Evolutionary conservation across 2,113 vertebrate species (phyloP).

Genomic region (Argyrosomus japonicus): DNA sequence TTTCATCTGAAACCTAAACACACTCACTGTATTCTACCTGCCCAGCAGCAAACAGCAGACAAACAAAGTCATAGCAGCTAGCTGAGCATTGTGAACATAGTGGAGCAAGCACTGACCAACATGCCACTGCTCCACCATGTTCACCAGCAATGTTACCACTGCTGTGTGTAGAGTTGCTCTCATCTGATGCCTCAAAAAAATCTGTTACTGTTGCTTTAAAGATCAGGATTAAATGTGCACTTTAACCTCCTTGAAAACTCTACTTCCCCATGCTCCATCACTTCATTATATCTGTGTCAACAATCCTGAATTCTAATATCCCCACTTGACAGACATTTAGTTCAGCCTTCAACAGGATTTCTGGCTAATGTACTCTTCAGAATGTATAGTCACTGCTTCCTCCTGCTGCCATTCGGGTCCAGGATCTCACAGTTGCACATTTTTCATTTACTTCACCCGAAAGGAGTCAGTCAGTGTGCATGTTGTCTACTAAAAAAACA

Average conservation of each 20-base stretch:
- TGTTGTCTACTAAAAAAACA: constrained; percentile 7
- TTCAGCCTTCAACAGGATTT: background rate
- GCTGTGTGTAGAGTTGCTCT: background rate
- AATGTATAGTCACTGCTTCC: background rate
- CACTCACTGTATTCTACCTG: no score
- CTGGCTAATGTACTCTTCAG: background rate
- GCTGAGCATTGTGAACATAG: no score
- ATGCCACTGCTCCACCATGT: no score
- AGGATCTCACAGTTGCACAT: background rate
- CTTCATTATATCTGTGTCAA: background rate
- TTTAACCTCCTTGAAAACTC: background rate
- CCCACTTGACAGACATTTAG: background rate
- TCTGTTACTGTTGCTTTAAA: background rate
- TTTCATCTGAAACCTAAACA: no score
- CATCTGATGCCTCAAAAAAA: background rate
- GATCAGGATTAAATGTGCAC: background rate
- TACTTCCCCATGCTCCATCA: background rate
- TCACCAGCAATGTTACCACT: no score
- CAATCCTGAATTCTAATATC: background rate
- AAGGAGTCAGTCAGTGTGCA: background rate
- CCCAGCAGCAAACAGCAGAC: no score
- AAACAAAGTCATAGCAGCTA: no score
- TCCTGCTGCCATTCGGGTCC: background rate
- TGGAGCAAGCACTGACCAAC: background rate
- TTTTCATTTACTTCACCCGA: constrained; percentile 26